Conservation (phyloP, 1,140 invertebrate genomes). For the Drosophila melanogaster region DNA sequence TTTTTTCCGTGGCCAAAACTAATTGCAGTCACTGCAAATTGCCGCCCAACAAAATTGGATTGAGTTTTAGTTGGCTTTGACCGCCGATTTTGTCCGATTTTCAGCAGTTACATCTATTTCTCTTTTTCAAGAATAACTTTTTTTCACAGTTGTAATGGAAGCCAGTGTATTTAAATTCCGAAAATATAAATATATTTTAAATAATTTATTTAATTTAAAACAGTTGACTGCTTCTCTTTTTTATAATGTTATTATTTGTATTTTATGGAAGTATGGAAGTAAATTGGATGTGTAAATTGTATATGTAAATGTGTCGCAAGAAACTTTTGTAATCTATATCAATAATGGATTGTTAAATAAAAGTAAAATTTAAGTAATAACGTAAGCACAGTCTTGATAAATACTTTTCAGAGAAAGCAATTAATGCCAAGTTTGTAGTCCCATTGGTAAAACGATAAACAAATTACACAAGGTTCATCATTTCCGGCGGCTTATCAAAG, state of each 20-base stretch:
- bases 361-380: too few species aligned
- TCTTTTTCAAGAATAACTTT: not conserved
- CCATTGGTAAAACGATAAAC: conserved; percentile 17
- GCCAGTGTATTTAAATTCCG: too few species aligned
- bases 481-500: conserved; percentile 43
- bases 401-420: not conserved
- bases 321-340: too few species aligned
- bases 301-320: too few species aligned
- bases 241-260: too few species aligned
- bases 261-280: too few species aligned
- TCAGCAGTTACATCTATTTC: conserved; percentile 20
- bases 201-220: too few species aligned
- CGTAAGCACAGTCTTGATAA: not conserved
- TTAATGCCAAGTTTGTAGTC: conserved; percentile 5
- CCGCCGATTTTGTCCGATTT: conserved; percentile 39
- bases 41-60: conserved; percentile 29
- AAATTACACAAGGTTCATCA: conserved; percentile 2
- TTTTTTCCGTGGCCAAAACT: conserved; percentile 24
- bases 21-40: conserved; percentile 59
- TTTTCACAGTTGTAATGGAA: too few species aligned
- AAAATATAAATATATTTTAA: too few species aligned
- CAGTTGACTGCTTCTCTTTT: too few species aligned
- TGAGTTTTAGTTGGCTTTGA: not conserved
- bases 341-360: too few species aligned
- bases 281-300: too few species aligned